Conservation (phyloP, 2,113 vertebrate species). For the Hypocryptadius cinnamomeus region DNA sequence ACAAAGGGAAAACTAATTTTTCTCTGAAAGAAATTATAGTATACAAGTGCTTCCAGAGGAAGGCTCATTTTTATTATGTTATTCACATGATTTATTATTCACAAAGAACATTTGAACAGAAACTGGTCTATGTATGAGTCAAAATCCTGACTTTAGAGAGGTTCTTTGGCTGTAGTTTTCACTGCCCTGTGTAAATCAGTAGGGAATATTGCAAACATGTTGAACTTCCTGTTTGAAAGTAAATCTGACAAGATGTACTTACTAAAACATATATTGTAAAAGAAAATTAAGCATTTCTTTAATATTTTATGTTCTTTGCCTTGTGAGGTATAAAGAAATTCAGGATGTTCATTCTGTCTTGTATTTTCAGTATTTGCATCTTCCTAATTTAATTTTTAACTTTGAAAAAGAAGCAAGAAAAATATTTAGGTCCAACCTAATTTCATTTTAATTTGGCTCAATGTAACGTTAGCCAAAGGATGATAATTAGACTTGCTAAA, state of each 20-base stretch:
- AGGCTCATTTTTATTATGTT: conserved; percentile 27
- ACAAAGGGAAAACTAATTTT: not conserved
- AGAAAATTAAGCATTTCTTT: not conserved
- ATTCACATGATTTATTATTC: conserved; percentile 54
- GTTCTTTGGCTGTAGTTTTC: conserved; percentile 31
- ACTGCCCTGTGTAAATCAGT: not conserved
- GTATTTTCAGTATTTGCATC: not conserved
- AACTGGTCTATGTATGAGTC: not conserved
- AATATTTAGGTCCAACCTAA: not conserved
- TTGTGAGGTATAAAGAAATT: not conserved
- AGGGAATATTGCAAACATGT: not conserved
- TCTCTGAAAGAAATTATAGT: not conserved
- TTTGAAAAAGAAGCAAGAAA: not conserved
- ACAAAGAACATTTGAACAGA: conserved; percentile 50
- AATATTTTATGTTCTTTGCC: not conserved
- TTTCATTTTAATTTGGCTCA: not conserved
- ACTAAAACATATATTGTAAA: conserved; percentile 10
- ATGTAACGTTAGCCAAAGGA: not conserved
- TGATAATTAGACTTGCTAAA: not conserved
- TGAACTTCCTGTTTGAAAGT: conserved; percentile 31
- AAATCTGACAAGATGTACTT: conserved; percentile 33
- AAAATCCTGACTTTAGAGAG: conserved; percentile 52
- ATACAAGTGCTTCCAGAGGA: conserved; percentile 6
- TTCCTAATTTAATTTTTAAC: not conserved
- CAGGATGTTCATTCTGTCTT: not conserved